A percentile compares a stretch with the other conserved stretches of the same genome.
These are phyloP conservation scores for Drosophila busckii DNA, from an alignment of 1,140 invertebrate species.

Conservation along the genomic window DNA sequence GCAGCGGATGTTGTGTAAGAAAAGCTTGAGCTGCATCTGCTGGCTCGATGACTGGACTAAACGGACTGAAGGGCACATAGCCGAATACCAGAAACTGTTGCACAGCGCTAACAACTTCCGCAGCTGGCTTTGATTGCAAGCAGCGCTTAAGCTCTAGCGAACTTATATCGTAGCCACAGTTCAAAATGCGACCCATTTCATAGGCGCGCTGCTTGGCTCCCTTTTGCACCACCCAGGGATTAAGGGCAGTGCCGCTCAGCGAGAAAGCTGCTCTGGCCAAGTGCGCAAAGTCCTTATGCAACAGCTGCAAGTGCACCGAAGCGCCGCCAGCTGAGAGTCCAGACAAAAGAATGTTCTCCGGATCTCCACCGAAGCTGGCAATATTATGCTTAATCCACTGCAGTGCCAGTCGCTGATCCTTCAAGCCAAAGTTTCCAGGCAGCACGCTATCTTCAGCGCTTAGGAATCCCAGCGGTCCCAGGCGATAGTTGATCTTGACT, in stretches of 20 bases:
- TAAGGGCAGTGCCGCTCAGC: slow-evolving; percentile 40
- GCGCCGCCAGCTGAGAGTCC: slow-evolving; percentile 82
- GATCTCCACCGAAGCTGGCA: slow-evolving; percentile 81
- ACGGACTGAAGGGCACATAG: slow-evolving; percentile 81
- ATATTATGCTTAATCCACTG: slow-evolving; percentile 83
- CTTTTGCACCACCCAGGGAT: slow-evolving; percentile 78
- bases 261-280: slow-evolving; percentile 39
- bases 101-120: slow-evolving; percentile 25
- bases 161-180: slow-evolving; percentile 79
- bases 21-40: slow-evolving; percentile 73
- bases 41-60: slow-evolving; percentile 81
- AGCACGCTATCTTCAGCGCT: slow-evolving; percentile 81
- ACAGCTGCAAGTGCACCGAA: slow-evolving; percentile 83
- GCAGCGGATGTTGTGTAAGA: slow-evolving; percentile 78
- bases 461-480: slow-evolving; percentile 82
- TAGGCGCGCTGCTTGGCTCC: slow-evolving; percentile 80
- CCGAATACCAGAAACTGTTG: slow-evolving; percentile 68
- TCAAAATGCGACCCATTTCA: slow-evolving; percentile 80
- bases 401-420: slow-evolving; percentile 83
- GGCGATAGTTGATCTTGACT: slow-evolving; percentile 83
- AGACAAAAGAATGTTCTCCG: slow-evolving; percentile 81
- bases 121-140: slow-evolving; percentile 79
- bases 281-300: slow-evolving; percentile 78
- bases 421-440: slow-evolving; percentile 83
- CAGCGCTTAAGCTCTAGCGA: slow-evolving; percentile 80